Percentiles rank a stretch among this genome's conserved stretches.
These are phyloP conservation scores for Idaea biselata DNA, from an alignment of 2,888 invertebrate species.

Conservation along the genomic window DNA sequence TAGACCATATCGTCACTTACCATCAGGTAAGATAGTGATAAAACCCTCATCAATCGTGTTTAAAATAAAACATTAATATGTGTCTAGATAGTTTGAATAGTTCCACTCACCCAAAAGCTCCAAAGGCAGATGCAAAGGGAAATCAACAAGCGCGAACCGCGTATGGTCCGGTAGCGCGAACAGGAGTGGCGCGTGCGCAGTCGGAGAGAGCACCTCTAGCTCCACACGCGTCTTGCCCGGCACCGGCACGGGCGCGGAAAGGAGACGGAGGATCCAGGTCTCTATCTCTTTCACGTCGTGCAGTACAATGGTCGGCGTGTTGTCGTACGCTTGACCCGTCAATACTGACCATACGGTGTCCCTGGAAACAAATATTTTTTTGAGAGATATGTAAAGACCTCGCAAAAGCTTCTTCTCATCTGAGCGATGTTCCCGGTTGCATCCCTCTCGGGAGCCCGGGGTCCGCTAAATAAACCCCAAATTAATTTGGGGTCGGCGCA, in stretches of 20 bases:
- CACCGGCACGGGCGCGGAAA: conserved; percentile 98
- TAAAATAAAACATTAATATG: too few relatives aligned
- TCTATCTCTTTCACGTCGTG: conserved; percentile 99
- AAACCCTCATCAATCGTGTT: too few relatives aligned
- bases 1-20: too few relatives aligned
- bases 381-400: conserved; percentile 9
- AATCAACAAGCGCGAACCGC: conserved; percentile 97
- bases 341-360: conserved; percentile 98
- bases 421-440: too few relatives aligned
- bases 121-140: conserved; percentile 97
- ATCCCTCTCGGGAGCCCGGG: too few relatives aligned
- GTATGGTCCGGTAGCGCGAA: conserved; percentile 99
- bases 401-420: too few relatives aligned
- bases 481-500: too few relatives aligned
- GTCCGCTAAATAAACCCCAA: too few relatives aligned
- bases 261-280: conserved; percentile 97
- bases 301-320: conserved; percentile 92
- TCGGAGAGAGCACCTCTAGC: conserved; percentile 91
- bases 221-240: conserved; percentile 95
- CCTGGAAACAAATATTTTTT: conserved; percentile 67
- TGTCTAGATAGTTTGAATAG: not conserved
- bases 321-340: conserved; percentile 90
- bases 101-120: conserved; percentile 89
- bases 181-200: conserved; percentile 90
- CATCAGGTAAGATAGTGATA: too few relatives aligned